phyloP scores from a whole-genome alignment of 53 echinoderm and acorn worm genomes.

The Echinometra lucunter region DNA sequence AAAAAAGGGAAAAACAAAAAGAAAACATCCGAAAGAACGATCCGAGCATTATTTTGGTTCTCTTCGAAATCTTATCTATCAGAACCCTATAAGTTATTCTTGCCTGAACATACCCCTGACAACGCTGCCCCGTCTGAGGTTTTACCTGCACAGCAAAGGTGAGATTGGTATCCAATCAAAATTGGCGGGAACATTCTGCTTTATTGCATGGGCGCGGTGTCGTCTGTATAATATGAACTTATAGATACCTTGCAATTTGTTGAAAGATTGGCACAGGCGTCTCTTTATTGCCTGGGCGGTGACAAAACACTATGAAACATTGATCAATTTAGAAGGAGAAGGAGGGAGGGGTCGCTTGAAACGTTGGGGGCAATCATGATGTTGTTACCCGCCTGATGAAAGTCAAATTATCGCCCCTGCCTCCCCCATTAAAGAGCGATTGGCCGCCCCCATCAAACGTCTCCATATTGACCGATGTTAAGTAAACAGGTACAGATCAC shows the following conservation, averaged over 20 bases:
- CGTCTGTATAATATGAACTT: conserved; percentile 1
- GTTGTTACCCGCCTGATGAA: neutral
- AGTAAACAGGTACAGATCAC: neutral
- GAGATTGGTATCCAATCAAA: neutral
- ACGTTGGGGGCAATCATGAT: conserved; percentile 34
- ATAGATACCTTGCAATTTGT: conserved; percentile 24
- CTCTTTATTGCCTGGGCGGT: conserved; percentile 47
- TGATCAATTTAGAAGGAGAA: conserved; percentile 31
- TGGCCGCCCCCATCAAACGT: neutral
- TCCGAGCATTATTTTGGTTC: too few species aligned
- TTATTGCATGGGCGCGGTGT: conserved; percentile 34
- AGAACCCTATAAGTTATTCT: neutral
- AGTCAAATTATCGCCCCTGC: conserved; percentile 22
- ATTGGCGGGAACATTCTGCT: conserved; percentile 35
- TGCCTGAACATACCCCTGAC: neutral
- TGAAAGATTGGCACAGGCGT: conserved; percentile 7
- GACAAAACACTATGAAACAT: conserved; percentile 7
- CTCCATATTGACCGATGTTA: conserved; percentile 14
- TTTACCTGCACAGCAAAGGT: conserved; percentile 8
- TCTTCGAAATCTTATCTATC: too few species aligned
- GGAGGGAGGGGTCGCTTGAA: conserved; percentile 5
- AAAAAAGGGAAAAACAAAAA: too few species aligned
- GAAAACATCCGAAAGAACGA: too few species aligned
- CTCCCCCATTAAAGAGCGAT: conserved; percentile 26
- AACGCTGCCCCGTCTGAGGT: neutral